Evolutionary conservation across 2,888 invertebrate species (phyloP).

Genomic region (Archips xylosteana): DNA sequence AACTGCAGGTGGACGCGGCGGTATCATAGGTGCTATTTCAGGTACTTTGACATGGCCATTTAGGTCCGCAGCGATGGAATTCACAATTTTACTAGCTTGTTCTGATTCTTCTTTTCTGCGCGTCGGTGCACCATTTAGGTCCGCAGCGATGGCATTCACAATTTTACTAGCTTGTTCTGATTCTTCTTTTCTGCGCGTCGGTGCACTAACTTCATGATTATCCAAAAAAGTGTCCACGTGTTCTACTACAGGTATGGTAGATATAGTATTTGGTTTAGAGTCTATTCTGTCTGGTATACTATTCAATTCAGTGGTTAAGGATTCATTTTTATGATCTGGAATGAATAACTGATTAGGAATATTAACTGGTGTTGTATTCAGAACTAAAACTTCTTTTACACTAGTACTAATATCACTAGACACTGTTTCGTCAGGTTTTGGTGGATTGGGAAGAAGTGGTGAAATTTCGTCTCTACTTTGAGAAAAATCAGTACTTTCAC

Average conservation of each 20-base stretch:
- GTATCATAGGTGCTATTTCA: slow-evolving; percentile 51
- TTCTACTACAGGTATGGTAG: background rate
- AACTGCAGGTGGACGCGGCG: slow-evolving; percentile 74
- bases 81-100: slow-evolving; percentile 39
- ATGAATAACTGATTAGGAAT: slow-evolving; percentile 72
- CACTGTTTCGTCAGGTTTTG: slow-evolving; percentile 50
- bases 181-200: slow-evolving; percentile 41
- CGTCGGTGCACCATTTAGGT: slow-evolving; percentile 31
- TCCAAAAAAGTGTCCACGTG: slow-evolving; percentile 9
- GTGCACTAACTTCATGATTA: slow-evolving; percentile 35
- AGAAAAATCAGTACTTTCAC: slow-evolving; percentile 78
- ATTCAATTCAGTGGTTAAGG: slow-evolving; percentile 55
- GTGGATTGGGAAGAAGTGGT: slow-evolving; percentile 56
- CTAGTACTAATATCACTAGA: slow-evolving; percentile 48
- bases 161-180: slow-evolving; percentile 36
- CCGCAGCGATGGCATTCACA: slow-evolving; percentile 10
- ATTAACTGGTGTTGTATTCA: slow-evolving; percentile 56
- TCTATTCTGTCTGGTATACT: slow-evolving; percentile 50
- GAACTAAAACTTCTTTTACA: slow-evolving; percentile 44
- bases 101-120: slow-evolving; percentile 36
- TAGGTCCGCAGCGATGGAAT: slow-evolving; percentile 42
- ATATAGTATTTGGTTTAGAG: slow-evolving; percentile 36
- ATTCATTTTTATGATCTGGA: slow-evolving; percentile 64
- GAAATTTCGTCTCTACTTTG: slow-evolving; percentile 78
- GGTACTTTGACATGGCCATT: slow-evolving; percentile 50